Evolutionary conservation across 1,140 invertebrate genomes (phyloP), one percentile per base, ranked within the genome.

Genomic region (Zaprionus inermis): DNA sequence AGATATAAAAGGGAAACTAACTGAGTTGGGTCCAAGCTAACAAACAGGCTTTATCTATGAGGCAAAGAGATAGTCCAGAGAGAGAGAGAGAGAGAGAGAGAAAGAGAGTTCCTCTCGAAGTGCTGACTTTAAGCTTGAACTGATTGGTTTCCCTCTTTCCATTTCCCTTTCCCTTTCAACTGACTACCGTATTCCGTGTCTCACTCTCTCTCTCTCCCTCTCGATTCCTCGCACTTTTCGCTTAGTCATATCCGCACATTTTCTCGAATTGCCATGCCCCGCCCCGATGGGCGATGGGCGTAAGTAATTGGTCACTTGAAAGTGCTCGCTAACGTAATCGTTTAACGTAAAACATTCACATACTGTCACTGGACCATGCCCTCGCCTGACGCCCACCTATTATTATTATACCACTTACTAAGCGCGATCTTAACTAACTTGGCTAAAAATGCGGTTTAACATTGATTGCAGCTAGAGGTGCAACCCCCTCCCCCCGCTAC

Each of bases 401-500:
- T 28, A 54, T 38, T 28, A 54, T 28, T 30, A 54, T 36, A 16
- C 44, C n/a, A 22, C 51, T 57, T 30, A 59, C 41, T 41, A 52
- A 44, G n/a, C 38, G 28, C 32, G 32, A 22, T 54, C 64, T 72
- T 73, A 65, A 71, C 75, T 79, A 76, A 63, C 68, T 68, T 58
- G 80, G 57, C 72, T 77, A 54, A 56, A 76, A 81, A 77, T 79
- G 76, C 75, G 67, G 79, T 74, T 76, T 72, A 75, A 44, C 59
- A 68, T 78, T 46, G 69, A 66, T 72, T 76, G 46, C 46, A 30
- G 32, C 24, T 36, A 51, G 11, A 7, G n/a, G 5, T 16, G 9
- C 24, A n/a, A n/a, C n/a, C n/a, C n/a, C n/a, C n/a, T n/a, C n/a
- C n/a, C 24, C n/a, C 49, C 2, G 6, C 24, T 36, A 16, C 16